phyloP scores from a whole-genome alignment of 2,888 invertebrate species.

The Hydroisotoma schaefferi region DNA sequence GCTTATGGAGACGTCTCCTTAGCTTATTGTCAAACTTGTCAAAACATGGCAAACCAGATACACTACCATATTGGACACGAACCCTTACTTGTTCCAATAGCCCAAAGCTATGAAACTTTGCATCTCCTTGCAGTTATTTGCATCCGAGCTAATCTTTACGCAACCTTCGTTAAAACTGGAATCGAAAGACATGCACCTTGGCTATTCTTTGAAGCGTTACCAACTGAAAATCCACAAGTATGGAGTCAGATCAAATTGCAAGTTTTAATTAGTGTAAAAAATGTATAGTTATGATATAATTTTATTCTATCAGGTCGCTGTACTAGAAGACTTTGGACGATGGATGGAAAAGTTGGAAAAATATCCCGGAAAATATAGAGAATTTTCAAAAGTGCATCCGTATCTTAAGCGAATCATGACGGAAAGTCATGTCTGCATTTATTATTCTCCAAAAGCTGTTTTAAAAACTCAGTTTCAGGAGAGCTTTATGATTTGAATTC shows the following conservation, averaged over 20 bases:
- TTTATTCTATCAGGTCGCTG: slow-evolving; percentile 24
- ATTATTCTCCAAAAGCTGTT: slow-evolving; percentile 10
- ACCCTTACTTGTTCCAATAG: slow-evolving; percentile 23
- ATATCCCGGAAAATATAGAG: slow-evolving; percentile 26
- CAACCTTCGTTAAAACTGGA: slow-evolving; percentile 28
- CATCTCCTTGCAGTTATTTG: slow-evolving; percentile 40
- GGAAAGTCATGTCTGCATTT: slow-evolving; percentile 38
- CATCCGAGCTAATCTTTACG: slow-evolving; percentile 27
- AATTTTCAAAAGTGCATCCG: slow-evolving; percentile 26
- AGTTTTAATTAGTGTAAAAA: not conserved
- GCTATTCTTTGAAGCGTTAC: slow-evolving; percentile 33
- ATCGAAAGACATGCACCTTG: slow-evolving; percentile 30
- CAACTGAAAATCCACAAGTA: slow-evolving; percentile 33
- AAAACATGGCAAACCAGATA: slow-evolving; percentile 21
- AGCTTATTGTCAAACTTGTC: slow-evolving; percentile 31
- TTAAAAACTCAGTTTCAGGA: slow-evolving; percentile 11
- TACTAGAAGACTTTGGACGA: slow-evolving; percentile 25
- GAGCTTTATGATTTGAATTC: slow-evolving; percentile 27
- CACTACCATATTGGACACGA: slow-evolving; percentile 27
- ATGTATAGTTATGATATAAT: not conserved
- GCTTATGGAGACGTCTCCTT: slow-evolving; percentile 31
- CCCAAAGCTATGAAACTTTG: slow-evolving; percentile 19
- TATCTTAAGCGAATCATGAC: slow-evolving; percentile 34
- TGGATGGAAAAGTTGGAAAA: slow-evolving; percentile 30
- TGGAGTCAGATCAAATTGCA: not conserved